Conservation (phyloP, 2,888 invertebrate genomes). For the Hermodice carunculata region DNA sequence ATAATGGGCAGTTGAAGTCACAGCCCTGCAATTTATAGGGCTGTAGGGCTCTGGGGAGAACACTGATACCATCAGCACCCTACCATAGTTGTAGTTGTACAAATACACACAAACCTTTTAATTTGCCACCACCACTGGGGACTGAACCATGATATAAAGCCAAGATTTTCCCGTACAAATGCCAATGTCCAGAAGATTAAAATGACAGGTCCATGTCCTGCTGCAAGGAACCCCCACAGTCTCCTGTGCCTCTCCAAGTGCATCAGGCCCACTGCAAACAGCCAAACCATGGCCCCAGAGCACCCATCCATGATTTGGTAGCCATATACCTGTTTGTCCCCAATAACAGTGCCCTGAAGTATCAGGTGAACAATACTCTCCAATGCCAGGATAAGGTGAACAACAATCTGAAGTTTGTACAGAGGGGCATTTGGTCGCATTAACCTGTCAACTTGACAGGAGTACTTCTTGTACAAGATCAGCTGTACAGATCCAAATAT, state of each 20-base stretch:
- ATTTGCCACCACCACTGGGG: slow-evolving; percentile 95
- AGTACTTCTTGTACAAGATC: slow-evolving; percentile 76
- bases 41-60: too few species aligned
- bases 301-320: slow-evolving; percentile 48
- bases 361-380: slow-evolving; percentile 81
- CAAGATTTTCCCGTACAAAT: slow-evolving; percentile 87
- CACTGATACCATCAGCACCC: too few species aligned
- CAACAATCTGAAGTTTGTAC: slow-evolving; percentile 75
- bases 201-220: slow-evolving; percentile 91
- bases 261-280: slow-evolving; percentile 82
- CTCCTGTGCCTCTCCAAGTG: slow-evolving; percentile 83
- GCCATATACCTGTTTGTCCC: slow-evolving; percentile 25
- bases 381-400: slow-evolving; percentile 81
- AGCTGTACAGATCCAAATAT: slow-evolving; percentile 78
- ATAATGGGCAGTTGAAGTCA: too few species aligned
- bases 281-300: slow-evolving; percentile 74
- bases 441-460: slow-evolving; percentile 78
- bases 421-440: slow-evolving; percentile 78
- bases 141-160: slow-evolving; percentile 87
- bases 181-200: slow-evolving; percentile 91
- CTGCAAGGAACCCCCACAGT: slow-evolving; percentile 88
- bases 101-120: slow-evolving; percentile 80
- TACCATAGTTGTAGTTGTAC: too few species aligned
- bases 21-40: too few species aligned
- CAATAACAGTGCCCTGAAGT: slow-evolving; percentile 80